A percentile compares a stretch with the other conserved stretches of the same genome.
Conservation (phyloP, 2,113 vertebrate genomes). For the Jaculus jaculus region DNA sequence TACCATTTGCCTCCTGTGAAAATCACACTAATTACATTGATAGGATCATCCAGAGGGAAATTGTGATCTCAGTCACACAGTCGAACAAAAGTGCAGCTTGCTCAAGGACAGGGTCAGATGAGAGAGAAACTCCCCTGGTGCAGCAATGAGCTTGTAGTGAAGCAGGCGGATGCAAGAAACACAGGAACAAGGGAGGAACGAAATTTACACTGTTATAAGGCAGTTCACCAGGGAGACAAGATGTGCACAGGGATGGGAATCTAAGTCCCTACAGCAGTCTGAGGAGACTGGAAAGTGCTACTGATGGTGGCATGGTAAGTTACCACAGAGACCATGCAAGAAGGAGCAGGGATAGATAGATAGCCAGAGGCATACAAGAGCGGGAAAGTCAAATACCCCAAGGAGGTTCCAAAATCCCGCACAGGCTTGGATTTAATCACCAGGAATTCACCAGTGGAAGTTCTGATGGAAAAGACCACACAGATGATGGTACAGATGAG, state of each 20-base stretch:
- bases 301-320: not conserved
- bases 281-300: not conserved
- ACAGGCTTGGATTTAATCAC: not conserved
- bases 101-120: not conserved
- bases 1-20: not conserved
- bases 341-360: not conserved
- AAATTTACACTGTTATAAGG: not conserved
- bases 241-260: not conserved
- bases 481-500: not conserved
- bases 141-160: not conserved
- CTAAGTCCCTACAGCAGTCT: not conserved
- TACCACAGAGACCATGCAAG: too few relatives aligned
- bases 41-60: not conserved
- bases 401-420: not conserved
- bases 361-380: not conserved
- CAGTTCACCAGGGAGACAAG: not conserved
- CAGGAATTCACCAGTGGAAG: not conserved
- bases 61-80: not conserved
- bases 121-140: not conserved
- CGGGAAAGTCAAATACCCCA: not conserved
- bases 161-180: not conserved
- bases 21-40: slow-evolving; percentile 27
- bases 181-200: not conserved
- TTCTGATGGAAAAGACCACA: not conserved
- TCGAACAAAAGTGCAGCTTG: not conserved